Percentiles rank a stretch among this genome's conserved stretches.
Evolutionary conservation across 2,797 vertebrate genomes (phyloP).

Genomic region (Enteromius mattozi): DNA sequence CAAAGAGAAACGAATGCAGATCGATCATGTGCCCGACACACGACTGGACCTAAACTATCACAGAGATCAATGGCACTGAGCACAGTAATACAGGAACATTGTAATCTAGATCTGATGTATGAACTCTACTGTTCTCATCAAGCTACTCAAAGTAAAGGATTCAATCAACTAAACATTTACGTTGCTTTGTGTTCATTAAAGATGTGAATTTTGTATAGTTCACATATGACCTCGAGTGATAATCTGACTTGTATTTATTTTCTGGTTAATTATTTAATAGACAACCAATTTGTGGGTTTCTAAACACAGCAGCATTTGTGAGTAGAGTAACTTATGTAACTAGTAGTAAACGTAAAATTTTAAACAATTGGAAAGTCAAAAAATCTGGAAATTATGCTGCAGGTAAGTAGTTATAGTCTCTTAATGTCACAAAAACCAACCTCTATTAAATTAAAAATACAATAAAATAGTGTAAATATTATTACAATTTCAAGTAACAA

Average conservation of each 20-base stretch:
- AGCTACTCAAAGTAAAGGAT: slow-evolving; percentile 11
- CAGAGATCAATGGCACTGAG: slow-evolving; percentile 28
- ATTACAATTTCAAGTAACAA: too few species aligned
- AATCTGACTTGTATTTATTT: background rate
- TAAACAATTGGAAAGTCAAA: background rate
- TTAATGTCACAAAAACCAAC: background rate
- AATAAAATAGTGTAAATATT: background rate
- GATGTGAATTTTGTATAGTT: background rate
- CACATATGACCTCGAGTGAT: background rate
- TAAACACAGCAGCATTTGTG: background rate
- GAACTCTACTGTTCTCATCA: background rate
- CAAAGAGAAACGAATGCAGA: slow-evolving; percentile 48
- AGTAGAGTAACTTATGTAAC: background rate
- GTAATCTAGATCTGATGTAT: slow-evolving; percentile 11
- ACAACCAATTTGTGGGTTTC: background rate
- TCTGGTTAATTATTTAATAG: background rate
- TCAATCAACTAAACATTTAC: background rate
- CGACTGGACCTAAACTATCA: slow-evolving; percentile 34
- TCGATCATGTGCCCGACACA: slow-evolving; percentile 6
- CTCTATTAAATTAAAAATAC: background rate
- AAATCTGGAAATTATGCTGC: background rate
- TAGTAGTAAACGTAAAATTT: background rate
- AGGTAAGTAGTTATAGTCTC: background rate
- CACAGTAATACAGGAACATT: slow-evolving; percentile 1
- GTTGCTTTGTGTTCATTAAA: background rate